Evolutionary conservation across 1,140 invertebrate species (phyloP).

Genomic region (Lordiphosa mommai): DNA sequence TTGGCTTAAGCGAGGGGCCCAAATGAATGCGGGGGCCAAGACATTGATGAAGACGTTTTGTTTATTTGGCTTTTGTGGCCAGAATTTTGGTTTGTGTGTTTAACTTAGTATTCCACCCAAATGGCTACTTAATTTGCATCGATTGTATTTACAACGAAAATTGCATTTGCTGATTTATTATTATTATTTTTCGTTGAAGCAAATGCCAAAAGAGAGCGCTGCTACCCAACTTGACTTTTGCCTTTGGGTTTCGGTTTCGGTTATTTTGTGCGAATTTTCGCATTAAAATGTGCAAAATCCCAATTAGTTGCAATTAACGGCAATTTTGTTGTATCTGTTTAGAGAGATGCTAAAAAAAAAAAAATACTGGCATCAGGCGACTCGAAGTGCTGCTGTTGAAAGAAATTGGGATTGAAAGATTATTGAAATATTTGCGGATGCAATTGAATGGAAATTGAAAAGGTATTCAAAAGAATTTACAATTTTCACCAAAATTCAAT

Average conservation of each 20-base stretch:
- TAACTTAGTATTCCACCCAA: conserved; percentile 29
- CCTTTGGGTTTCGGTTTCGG: conserved; percentile 25
- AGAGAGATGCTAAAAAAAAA: conserved; percentile 12
- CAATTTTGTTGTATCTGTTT: conserved; percentile 35
- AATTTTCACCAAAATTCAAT: no score
- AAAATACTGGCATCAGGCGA: conserved; percentile 11
- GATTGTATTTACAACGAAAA: conserved; percentile 48
- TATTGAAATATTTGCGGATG: no score
- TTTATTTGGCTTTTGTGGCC: conserved; percentile 47
- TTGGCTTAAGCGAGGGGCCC: conserved; percentile 49
- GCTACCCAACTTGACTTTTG: conserved; percentile 24
- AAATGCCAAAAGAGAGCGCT: conserved; percentile 1
- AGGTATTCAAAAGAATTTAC: no score
- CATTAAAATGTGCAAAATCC: conserved; percentile 66
- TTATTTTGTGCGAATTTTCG: conserved; percentile 72
- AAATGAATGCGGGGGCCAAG: background rate
- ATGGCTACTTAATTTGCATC: conserved; percentile 66
- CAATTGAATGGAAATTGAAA: no score
- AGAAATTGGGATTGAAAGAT: no score
- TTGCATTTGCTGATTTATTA: conserved; percentile 53
- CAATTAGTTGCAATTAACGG: conserved; percentile 69
- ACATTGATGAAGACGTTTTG: conserved; percentile 36
- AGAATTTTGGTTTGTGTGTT: conserved; percentile 19
- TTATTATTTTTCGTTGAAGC: no score
- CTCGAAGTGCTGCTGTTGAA: conserved; percentile 1